A percentile compares a stretch with the other conserved stretches of the same genome.
Conservation (phyloP, 2,797 vertebrate genomes). For the Squalus acanthias region DNA sequence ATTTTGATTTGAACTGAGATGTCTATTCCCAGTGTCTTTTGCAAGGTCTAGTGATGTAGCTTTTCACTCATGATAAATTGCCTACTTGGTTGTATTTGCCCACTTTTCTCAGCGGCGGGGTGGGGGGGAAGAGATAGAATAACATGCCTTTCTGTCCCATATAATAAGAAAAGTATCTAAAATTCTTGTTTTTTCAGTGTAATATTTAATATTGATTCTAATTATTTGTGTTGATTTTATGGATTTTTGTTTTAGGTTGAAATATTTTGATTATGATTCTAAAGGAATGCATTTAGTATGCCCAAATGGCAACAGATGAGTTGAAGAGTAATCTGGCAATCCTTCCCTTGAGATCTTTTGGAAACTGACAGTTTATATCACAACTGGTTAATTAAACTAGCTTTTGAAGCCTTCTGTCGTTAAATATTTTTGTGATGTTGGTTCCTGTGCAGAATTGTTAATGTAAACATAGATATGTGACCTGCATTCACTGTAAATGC, state of each 20-base stretch:
- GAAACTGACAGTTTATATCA: neutral
- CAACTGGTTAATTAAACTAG: neutral
- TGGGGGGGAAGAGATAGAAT: neutral
- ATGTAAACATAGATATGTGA: neutral
- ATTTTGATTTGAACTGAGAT: neutral
- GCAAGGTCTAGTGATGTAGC: neutral
- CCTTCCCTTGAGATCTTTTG: neutral
- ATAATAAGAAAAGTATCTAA: neutral
- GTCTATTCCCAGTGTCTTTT: neutral
- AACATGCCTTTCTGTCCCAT: neutral
- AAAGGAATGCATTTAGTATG: neutral
- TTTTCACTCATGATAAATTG: neutral
- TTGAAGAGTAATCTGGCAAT: neutral
- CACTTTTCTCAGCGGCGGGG: neutral
- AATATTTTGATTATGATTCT: neutral
- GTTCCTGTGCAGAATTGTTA: slow-evolving; percentile 10
- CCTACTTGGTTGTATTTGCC: no score
- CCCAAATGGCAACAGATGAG: neutral
- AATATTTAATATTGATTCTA: neutral
- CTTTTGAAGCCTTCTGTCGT: neutral
- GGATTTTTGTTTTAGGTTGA: neutral
- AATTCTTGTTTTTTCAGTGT: neutral
- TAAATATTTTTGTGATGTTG: neutral
- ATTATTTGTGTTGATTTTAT: neutral
- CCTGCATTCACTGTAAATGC: slow-evolving; percentile 18